A percentile compares a stretch with the other conserved stretches of the same genome.
phyloP scores from a whole-genome alignment of 2,113 vertebrate species.

The Aphyosemion australe region DNA sequence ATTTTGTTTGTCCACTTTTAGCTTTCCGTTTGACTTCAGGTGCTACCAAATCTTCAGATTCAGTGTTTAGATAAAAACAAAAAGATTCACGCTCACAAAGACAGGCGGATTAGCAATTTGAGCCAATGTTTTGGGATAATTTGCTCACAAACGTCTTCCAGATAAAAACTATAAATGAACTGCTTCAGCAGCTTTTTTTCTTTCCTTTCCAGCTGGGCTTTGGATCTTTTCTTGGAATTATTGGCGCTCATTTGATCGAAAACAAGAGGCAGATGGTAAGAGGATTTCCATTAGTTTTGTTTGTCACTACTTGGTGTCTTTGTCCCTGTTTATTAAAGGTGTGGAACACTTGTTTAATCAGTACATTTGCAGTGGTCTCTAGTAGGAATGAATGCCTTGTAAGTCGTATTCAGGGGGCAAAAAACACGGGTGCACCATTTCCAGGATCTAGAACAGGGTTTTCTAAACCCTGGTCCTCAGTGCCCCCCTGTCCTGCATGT shows the following conservation, averaged over 20 bases:
- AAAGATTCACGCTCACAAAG: too few species aligned
- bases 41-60: background rate
- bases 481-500: too few species aligned
- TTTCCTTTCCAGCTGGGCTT: conserved; percentile 91
- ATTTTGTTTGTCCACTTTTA: conserved; percentile 47
- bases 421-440: too few species aligned
- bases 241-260: conserved; percentile 95
- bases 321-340: too few species aligned
- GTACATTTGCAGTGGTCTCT: too few species aligned
- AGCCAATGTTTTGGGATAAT: background rate
- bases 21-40: background rate
- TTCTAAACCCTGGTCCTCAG: too few species aligned
- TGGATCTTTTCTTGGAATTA: conserved; percentile 97
- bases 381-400: too few species aligned
- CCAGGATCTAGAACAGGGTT: too few species aligned
- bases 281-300: conserved; percentile 64
- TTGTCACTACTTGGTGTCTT: conserved; percentile 10
- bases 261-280: conserved; percentile 99
- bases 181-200: conserved; percentile 29
- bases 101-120: too few species aligned
- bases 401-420: too few species aligned
- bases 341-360: too few species aligned
- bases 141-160: background rate
- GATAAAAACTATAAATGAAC: background rate
- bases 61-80: background rate